Conservation (phyloP, 2,113 vertebrate genomes). For the Alectura lathami region DNA sequence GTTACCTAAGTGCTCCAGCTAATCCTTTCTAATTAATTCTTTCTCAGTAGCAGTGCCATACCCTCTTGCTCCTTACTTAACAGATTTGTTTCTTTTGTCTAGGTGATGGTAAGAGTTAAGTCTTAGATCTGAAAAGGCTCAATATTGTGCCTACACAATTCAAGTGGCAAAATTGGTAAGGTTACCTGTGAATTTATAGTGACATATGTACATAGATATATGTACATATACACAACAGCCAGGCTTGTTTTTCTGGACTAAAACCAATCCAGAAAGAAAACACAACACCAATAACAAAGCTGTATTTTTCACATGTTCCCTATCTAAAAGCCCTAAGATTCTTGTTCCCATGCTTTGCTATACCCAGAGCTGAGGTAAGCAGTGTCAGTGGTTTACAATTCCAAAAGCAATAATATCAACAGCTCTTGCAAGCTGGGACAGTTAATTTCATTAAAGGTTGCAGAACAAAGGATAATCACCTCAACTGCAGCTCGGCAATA, state of each 20-base stretch:
- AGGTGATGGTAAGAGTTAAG: background rate
- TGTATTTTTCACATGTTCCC: background rate
- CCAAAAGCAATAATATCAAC: background rate
- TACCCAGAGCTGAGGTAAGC: background rate
- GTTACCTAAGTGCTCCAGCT: background rate
- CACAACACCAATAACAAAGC: background rate
- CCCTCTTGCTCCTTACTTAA: background rate
- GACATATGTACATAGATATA: background rate
- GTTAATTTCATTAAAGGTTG: constrained; percentile 41
- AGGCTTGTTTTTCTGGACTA: background rate
- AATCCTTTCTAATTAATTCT: background rate
- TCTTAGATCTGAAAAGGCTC: background rate
- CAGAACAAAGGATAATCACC: constrained; percentile 39
- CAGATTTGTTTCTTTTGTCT: background rate
- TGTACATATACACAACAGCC: accelerated
- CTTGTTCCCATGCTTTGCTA: background rate
- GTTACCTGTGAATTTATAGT: background rate
- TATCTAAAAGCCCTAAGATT: background rate
- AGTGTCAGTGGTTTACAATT: background rate
- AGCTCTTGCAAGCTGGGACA: background rate
- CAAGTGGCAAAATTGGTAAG: background rate
- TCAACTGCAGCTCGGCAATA: constrained; percentile 3
- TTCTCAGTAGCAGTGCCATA: background rate
- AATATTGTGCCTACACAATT: background rate
- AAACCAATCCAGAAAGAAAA: background rate